phyloP scores from a whole-genome alignment of 2,888 invertebrate genomes.

The Tetheella fluctuosa region DNA sequence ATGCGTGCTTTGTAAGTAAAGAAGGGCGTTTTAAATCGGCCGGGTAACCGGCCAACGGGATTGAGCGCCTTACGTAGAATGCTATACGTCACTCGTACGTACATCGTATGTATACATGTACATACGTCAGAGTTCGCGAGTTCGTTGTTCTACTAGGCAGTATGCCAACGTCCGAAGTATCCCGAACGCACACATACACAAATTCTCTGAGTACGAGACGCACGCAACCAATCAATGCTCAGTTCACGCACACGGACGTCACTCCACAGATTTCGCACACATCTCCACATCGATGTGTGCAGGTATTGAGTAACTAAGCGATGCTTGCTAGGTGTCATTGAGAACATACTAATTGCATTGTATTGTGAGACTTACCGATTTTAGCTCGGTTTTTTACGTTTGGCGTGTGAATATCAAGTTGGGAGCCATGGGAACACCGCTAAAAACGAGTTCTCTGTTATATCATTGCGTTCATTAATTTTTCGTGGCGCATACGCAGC shows the following conservation, averaged over 20 bases:
- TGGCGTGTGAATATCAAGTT: slow-evolving; percentile 39
- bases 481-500: slow-evolving; percentile 29
- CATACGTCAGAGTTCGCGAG: slow-evolving; percentile 69
- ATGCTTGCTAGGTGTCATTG: slow-evolving; percentile 57
- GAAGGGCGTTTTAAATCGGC: slow-evolving; percentile 34
- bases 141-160: slow-evolving; percentile 82
- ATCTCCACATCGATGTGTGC: slow-evolving; percentile 32
- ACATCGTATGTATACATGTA: slow-evolving; percentile 38
- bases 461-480: slow-evolving; percentile 44
- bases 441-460: slow-evolving; percentile 51
- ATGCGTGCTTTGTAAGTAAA: slow-evolving; percentile 15
- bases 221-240: slow-evolving; percentile 40
- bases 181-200: slow-evolving; percentile 50
- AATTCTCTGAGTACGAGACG: slow-evolving; percentile 24
- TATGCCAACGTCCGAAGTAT: slow-evolving; percentile 76
- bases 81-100: slow-evolving; percentile 62
- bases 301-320: slow-evolving; percentile 58
- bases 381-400: slow-evolving; percentile 36
- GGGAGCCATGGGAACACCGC: slow-evolving; percentile 50
- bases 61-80: slow-evolving; percentile 46
- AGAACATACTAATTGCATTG: slow-evolving; percentile 54
- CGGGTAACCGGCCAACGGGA: slow-evolving; percentile 62
- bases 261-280: slow-evolving; percentile 42
- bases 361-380: slow-evolving; percentile 48
- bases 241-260: slow-evolving; percentile 36